Evolutionary conservation across 2,888 invertebrate species (phyloP), one percentile per base, ranked within the genome.

Genomic region (Ophion obscuratus): DNA sequence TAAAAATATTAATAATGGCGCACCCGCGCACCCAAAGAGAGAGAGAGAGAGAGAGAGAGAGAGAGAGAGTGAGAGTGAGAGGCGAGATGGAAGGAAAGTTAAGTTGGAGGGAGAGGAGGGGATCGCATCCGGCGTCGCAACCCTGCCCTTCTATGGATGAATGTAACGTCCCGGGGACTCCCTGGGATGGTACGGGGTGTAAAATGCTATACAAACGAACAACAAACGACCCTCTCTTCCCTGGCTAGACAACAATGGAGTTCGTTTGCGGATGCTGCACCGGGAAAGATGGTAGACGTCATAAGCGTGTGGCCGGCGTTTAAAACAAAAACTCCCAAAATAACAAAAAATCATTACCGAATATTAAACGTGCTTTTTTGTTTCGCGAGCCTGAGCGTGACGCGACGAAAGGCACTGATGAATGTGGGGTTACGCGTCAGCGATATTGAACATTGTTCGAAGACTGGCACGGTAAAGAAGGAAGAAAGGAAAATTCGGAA

Each of bases 1-100:
- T 92, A 92, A 92, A 92, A 92, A 92, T 92, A 91, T 92, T 92
- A 92, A 92, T 91, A 92, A 92, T 90, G 90, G 90, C 88, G 89
- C 81, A 82, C 78, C 81, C 81, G 80, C 86, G 84, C 83, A 71
- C 75, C 47, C 64, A 62, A 68, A 71, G 71, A 77, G 76, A 14
- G 40, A 53, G 47, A 17, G 44, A 40, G 62, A 31, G 31, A 9
- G 6, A 7, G 10, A 77, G 76, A 14, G 40, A 53, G 47, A 17
- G 44, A 40, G 62, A 31, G 31, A 9, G 6, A 7, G 10, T n/a
- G 57, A 44, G 62, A 44, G 14, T 10, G 62, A 24, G 11, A n/a
- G 20, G 20, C 61, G 61, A n/a, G 62, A 61, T 24, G 44, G 44
- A 64, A 44, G 11, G 9, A 64, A 36, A 27, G 20, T 36, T 17